These are phyloP conservation scores for Drosophila parthenogenetica DNA, from an alignment of 2,888 invertebrate species.

Conservation along the genomic window DNA sequence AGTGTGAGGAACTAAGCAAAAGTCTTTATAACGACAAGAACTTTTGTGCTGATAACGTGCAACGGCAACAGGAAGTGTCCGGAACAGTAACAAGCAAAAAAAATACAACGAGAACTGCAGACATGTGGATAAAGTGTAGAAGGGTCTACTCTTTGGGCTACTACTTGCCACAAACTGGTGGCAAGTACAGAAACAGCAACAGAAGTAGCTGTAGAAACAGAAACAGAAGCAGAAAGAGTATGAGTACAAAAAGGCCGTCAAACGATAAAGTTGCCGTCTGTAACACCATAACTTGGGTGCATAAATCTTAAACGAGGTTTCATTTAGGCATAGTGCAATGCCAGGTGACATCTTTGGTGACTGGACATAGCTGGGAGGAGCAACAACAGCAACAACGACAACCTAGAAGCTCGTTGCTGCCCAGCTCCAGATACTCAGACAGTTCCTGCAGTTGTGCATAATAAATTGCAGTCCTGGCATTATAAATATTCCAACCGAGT, in stretches of 20 bases:
- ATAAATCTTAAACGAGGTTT: slow-evolving; percentile 75
- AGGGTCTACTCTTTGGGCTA: slow-evolving; percentile 7
- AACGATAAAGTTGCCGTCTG: slow-evolving; percentile 76
- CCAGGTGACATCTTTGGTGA: slow-evolving; percentile 81
- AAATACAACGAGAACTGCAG: slow-evolving; percentile 20
- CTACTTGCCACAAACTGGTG: slow-evolving; percentile 35
- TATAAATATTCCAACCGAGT: slow-evolving; percentile 77
- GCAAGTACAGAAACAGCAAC: slow-evolving; percentile 7
- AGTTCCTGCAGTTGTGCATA: slow-evolving; percentile 73
- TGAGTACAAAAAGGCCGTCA: slow-evolving; percentile 14
- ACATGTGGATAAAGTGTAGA: slow-evolving; percentile 21
- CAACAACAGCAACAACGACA: not conserved
- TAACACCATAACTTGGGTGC: slow-evolving; percentile 71
- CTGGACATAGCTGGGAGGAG: slow-evolving; percentile 33
- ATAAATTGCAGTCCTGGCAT: slow-evolving; percentile 81
- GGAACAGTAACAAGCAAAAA: slow-evolving; percentile 19
- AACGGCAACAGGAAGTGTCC: slow-evolving; percentile 71
- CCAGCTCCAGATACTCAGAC: slow-evolving; percentile 39
- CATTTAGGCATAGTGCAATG: slow-evolving; percentile 43
- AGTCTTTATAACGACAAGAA: slow-evolving; percentile 35
- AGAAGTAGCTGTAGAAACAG: not conserved
- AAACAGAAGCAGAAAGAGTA: not conserved
- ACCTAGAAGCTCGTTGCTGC: slow-evolving; percentile 4
- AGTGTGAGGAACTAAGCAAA: slow-evolving; percentile 7
- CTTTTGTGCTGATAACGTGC: slow-evolving; percentile 62